Evolutionary conservation across 2,113 vertebrate species (phyloP).

Genomic region (Cephalopholis sonnerati): DNA sequence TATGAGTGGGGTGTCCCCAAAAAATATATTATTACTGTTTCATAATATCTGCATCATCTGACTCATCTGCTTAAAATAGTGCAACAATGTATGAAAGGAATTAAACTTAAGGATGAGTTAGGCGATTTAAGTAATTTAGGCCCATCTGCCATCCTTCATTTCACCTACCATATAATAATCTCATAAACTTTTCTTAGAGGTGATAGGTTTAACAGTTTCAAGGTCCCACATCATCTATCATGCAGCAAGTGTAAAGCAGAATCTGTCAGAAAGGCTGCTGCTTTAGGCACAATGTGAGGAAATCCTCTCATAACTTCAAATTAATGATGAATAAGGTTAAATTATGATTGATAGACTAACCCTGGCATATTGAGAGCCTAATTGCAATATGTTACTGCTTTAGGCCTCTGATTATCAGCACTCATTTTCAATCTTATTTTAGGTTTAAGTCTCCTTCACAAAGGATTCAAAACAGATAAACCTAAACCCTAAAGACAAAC

Average conservation of each 20-base stretch:
- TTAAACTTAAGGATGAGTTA: neutral
- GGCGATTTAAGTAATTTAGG: neutral
- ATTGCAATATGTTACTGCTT: slow-evolving; percentile 22
- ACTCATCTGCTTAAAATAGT: neutral
- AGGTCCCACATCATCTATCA: slow-evolving; percentile 15
- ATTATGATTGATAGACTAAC: slow-evolving; percentile 35
- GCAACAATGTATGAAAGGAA: neutral
- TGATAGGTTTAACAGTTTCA: slow-evolving; percentile 19
- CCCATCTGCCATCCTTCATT: neutral
- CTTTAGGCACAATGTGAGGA: neutral
- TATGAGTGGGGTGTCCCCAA: no score
- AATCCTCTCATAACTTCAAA: slow-evolving; percentile 9
- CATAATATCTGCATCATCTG: neutral
- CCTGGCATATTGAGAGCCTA: neutral
- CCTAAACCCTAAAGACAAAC: no score
- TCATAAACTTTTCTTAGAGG: slow-evolving; percentile 4
- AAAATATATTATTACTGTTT: no score
- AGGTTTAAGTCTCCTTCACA: no score
- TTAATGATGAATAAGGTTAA: slow-evolving; percentile 17
- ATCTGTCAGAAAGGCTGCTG: slow-evolving; percentile 9
- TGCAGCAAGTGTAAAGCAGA: neutral
- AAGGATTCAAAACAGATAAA: no score
- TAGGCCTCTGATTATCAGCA: neutral
- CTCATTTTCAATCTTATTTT: no score
- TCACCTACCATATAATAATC: neutral